phyloP scores from a whole-genome alignment of 2,113 vertebrate species.

The Hirundichthys speculiger region DNA sequence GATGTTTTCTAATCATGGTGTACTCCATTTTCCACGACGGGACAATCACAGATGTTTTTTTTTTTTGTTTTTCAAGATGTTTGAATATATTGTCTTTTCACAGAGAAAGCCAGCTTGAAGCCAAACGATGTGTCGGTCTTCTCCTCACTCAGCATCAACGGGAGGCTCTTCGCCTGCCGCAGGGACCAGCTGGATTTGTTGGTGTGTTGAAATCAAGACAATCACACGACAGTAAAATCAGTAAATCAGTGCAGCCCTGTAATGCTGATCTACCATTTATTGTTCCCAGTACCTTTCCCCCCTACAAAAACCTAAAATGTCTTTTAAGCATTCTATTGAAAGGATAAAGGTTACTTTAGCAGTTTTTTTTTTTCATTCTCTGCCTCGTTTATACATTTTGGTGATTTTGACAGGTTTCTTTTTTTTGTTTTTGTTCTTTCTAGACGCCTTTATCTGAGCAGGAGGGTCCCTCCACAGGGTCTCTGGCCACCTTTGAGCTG shows the following conservation, averaged over 20 bases:
- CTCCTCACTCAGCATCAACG: conserved; percentile 93
- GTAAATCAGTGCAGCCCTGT: no score
- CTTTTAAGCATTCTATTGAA: no score
- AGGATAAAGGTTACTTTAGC: background rate
- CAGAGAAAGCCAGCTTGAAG: conserved; percentile 94
- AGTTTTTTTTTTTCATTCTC: background rate
- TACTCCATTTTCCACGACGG: background rate
- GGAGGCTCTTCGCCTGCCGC: conserved; percentile 92
- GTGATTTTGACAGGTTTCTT: background rate
- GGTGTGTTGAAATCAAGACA: conserved; percentile 80
- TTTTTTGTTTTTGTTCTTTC: conserved; percentile 19
- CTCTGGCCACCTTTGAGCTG: conserved; percentile 90
- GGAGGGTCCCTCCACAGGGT: conserved; percentile 90
- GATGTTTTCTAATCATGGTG: background rate
- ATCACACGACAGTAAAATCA: background rate
- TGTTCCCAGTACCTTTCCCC: no score
- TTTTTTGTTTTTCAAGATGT: background rate
- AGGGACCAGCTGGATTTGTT: conserved; percentile 94
- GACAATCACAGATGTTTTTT: background rate
- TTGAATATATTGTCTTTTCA: conserved; percentile 14
- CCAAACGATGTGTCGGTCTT: conserved; percentile 95
- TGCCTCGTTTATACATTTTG: background rate
- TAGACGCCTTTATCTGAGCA: conserved; percentile 94
- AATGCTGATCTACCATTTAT: no score
- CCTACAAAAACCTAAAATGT: no score